Conservation (phyloP, 2,888 invertebrate species). For the Diarsia mendica region DNA sequence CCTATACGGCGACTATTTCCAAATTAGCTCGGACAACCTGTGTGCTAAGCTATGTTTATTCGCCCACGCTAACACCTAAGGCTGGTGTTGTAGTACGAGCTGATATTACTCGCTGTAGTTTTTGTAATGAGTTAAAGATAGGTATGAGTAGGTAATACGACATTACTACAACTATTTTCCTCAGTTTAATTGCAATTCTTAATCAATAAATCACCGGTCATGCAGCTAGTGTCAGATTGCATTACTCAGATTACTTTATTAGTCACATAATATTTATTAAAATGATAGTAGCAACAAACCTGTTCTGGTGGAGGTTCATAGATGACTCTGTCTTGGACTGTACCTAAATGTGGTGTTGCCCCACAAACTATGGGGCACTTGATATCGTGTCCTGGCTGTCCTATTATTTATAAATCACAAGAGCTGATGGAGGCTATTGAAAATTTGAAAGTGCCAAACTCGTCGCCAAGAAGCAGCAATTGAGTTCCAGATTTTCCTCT, state of each 20-base stretch:
- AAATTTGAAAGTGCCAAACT: too few species aligned
- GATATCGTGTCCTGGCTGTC: too few species aligned
- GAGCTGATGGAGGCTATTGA: too few species aligned
- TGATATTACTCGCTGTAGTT: background rate
- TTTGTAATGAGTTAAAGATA: too few species aligned
- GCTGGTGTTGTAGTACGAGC: constrained; percentile 17
- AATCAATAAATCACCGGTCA: background rate
- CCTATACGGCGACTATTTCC: constrained; percentile 57
- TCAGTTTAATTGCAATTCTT: background rate
- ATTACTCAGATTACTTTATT: background rate
- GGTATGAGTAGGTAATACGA: too few species aligned
- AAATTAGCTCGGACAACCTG: constrained; percentile 60
- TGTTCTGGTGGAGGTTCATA: too few species aligned
- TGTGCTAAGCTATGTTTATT: constrained; percentile 57
- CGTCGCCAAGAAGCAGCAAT: too few species aligned
- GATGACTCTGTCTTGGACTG: too few species aligned
- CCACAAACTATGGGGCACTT: too few species aligned
- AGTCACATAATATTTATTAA: background rate
- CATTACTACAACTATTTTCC: background rate
- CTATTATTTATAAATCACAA: too few species aligned
- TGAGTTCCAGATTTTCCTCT: too few species aligned
- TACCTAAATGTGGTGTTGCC: too few species aligned
- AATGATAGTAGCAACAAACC: background rate
- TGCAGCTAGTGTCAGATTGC: background rate
- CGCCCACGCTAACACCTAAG: constrained; percentile 54